phyloP scores from a whole-genome alignment of 2,797 vertebrate species.

The Heteromormyrus szaboi region DNA sequence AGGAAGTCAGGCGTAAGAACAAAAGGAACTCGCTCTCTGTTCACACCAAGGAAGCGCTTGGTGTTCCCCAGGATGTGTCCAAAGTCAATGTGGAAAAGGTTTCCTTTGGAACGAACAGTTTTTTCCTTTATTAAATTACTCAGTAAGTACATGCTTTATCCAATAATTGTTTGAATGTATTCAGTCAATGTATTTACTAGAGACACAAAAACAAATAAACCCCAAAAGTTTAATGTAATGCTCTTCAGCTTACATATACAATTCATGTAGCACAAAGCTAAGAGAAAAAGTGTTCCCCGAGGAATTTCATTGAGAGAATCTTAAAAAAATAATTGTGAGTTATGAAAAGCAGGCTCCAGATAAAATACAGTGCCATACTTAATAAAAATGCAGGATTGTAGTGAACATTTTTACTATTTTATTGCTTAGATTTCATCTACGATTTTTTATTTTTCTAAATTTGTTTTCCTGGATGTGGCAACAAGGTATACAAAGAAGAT shows the following conservation, averaged over 20 bases:
- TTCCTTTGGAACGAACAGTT: slow-evolving; percentile 46
- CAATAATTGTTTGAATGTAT: neutral
- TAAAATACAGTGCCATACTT: neutral
- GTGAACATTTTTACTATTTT: neutral
- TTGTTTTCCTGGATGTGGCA: neutral
- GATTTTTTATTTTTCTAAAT: neutral
- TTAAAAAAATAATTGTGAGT: neutral
- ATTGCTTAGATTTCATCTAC: neutral
- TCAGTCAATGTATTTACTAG: neutral
- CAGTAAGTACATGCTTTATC: neutral
- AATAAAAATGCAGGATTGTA: neutral
- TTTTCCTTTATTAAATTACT: neutral
- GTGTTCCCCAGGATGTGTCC: slow-evolving; percentile 72
- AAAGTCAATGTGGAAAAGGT: slow-evolving; percentile 73
- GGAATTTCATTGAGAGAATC: neutral
- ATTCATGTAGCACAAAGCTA: neutral
- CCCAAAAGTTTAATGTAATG: neutral
- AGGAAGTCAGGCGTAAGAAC: slow-evolving; percentile 73
- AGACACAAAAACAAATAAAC: neutral
- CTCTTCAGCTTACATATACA: neutral
- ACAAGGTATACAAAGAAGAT: neutral
- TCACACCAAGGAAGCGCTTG: slow-evolving; percentile 62
- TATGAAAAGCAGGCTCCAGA: neutral
- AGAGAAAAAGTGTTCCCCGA: neutral
- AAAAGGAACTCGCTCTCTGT: slow-evolving; percentile 66